Percentiles rank a stretch among this genome's conserved stretches.
phyloP scores from a whole-genome alignment of 2,888 invertebrate species.

The Dynastes grantii region DNA sequence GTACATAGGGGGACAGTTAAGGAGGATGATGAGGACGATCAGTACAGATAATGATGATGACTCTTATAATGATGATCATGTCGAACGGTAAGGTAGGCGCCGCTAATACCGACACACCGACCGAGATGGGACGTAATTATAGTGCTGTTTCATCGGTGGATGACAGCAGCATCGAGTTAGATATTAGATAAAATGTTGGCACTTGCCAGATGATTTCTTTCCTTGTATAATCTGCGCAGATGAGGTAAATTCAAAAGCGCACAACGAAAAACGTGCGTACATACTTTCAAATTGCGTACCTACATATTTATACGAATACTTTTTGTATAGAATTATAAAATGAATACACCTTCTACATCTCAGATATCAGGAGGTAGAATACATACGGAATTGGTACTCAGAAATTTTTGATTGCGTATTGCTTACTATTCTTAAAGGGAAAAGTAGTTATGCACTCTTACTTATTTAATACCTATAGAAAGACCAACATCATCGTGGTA shows the following conservation, averaged over 20 bases:
- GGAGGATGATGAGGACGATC: constrained; percentile 64
- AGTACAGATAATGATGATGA: constrained; percentile 70
- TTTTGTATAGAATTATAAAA: too few relatives aligned
- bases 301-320: too few relatives aligned
- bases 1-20: constrained; percentile 52
- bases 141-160: constrained; percentile 64
- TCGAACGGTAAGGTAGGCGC: constrained; percentile 67
- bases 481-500: too few relatives aligned
- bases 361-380: too few relatives aligned
- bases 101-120: constrained; percentile 64
- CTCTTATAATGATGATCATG: constrained; percentile 70
- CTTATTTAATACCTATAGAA: too few relatives aligned
- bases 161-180: constrained; percentile 63
- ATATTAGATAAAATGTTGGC: constrained; percentile 63
- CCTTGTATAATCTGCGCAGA: not conserved
- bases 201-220: constrained; percentile 48
- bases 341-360: too few relatives aligned
- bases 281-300: too few relatives aligned
- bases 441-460: too few relatives aligned
- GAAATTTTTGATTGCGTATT: too few relatives aligned
- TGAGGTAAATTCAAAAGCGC: not conserved
- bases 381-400: too few relatives aligned
- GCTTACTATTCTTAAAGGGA: too few relatives aligned
- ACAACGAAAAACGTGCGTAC: not conserved
- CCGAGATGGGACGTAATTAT: constrained; percentile 68